Base-by-base conservation (phyloP, 1,140 invertebrate species). In the Paraescarpia echinospica region DNA sequence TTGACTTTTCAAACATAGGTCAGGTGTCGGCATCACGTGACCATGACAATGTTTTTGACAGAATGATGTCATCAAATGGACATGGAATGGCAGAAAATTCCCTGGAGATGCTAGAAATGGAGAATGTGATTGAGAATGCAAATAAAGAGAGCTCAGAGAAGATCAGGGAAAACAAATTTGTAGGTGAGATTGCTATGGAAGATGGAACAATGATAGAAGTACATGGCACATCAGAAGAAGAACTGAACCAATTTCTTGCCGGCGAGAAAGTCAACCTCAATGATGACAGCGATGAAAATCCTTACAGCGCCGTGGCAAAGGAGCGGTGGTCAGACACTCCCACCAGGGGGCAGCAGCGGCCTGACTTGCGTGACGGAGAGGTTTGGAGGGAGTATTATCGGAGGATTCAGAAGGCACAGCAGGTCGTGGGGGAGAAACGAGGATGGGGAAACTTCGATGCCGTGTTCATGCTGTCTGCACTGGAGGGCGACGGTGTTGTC, bases 401-500 rank as follows among this genome's bases (percentile, higher is more conserved):
- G 35, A 93, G 59, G 35, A 35, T 94, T 33, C 90, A 93, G 35
- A 77, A 88, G 34, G 33, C 93, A 31, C 59, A 92, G 33, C 89
- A 33, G 31, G 51, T 92, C 22, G 91, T 95, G 14, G 93, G 94
- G 89, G 93, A 95, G 59, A 93, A 96, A 77, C 95, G 95, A 34
- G 97, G 97, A 6, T 98, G 98, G 97, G 97, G 97, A 89, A 95
- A 97, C 93, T 99, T 99, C 95, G 96, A 97, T 27, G 97, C 98
- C 95, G 97, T 99, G 34, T 99, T 99, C 95, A 97, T 99, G 96
- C 96, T 99, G 18, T 99, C 98, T 34, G 98, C 98, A 0, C 95
- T 98, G 51, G 97, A 97, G 91, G 97, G 97, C 90, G 97, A 97
- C 96, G 98, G 98, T n/a, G 95, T 98, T 59, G 96, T 97, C 34